Conservation (phyloP, 2,113 vertebrate species). For the Corvus hawaiiensis region DNA sequence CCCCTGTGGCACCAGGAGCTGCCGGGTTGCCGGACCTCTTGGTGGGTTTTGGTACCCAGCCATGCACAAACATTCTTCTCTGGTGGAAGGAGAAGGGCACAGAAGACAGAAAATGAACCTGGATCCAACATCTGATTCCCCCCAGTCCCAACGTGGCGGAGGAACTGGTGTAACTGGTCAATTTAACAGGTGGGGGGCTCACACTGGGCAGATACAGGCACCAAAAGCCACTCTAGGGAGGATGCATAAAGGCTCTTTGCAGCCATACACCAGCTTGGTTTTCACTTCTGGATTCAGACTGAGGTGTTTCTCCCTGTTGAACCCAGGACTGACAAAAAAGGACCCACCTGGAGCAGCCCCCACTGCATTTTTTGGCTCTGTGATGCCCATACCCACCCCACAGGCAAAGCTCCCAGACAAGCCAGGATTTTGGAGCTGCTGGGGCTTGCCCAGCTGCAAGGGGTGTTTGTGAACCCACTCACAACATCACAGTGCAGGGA, state of each 20-base stretch:
- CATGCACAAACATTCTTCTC: neutral
- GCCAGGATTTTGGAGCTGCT: neutral
- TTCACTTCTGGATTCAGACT: neutral
- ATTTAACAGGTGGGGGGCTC: neutral
- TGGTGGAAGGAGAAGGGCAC: neutral
- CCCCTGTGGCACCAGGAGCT: neutral
- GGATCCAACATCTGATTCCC: neutral
- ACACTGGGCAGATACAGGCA: neutral
- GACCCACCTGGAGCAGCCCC: neutral
- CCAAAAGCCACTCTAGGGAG: neutral
- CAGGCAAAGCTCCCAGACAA: neutral
- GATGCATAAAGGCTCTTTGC: neutral
- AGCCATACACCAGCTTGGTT: neutral
- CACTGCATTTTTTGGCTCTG: neutral
- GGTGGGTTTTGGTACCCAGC: neutral
- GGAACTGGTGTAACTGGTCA: neutral
- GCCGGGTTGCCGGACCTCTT: rapidly evolving
- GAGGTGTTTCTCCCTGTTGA: neutral
- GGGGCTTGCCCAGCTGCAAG: slow-evolving; percentile 8
- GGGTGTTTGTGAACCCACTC: slow-evolving; percentile 10
- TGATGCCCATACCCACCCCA: neutral
- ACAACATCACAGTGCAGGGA: neutral
- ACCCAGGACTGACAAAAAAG: neutral
- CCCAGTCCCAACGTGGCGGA: neutral
- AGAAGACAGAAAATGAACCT: neutral